Conservation (phyloP, 2,797 vertebrate genomes). For the Enteromius radiatus region DNA sequence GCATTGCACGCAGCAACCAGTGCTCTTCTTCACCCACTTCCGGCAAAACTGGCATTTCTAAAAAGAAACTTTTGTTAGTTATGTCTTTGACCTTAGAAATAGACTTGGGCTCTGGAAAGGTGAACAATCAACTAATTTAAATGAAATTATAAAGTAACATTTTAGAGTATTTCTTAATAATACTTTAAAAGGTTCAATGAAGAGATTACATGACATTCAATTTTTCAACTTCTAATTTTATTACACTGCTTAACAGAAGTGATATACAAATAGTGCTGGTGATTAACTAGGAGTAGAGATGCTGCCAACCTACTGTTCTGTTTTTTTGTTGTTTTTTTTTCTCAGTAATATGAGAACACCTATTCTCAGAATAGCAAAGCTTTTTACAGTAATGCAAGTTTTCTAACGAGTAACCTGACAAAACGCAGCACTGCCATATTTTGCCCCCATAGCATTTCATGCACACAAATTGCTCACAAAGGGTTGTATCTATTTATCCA, state of each 20-base stretch:
- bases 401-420: background rate
- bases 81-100: background rate
- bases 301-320: background rate
- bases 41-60: slow-evolving; percentile 96
- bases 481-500: background rate
- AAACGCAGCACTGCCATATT: background rate
- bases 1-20: slow-evolving; percentile 95
- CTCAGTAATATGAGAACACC: background rate
- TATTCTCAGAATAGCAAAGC: background rate
- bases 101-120: background rate
- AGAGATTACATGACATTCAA: too few species aligned
- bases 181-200: background rate
- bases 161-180: background rate
- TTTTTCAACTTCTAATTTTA: background rate
- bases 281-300: background rate
- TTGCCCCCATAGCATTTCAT: background rate
- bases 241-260: background rate
- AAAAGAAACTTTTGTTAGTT: background rate
- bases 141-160: background rate
- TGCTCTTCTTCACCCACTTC: slow-evolving; percentile 87
- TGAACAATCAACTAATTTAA: background rate
- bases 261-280: background rate
- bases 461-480: background rate
- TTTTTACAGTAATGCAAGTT: background rate
- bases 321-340: too few species aligned